phyloP scores from a whole-genome alignment of 35 echinoderm and acorn worm genomes.

The Stichopus chloronotus region DNA sequence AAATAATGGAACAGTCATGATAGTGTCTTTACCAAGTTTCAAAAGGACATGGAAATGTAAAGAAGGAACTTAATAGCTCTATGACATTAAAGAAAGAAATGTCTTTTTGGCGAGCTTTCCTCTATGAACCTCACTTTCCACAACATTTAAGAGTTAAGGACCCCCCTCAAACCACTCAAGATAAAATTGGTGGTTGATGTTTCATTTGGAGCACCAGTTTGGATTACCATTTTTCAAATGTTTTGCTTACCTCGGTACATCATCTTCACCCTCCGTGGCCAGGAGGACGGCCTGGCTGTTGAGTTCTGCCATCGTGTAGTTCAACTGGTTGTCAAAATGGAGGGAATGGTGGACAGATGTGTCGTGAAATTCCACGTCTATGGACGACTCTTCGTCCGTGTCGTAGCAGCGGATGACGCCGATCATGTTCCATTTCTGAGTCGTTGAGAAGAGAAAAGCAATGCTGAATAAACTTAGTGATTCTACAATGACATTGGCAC shows the following conservation, averaged over 20 bases:
- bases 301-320: slow-evolving; percentile 91
- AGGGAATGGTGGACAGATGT: slow-evolving; percentile 90
- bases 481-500: not conserved
- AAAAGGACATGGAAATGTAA: too few relatives aligned
- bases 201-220: too few relatives aligned
- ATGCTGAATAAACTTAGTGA: not conserved
- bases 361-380: slow-evolving; percentile 99
- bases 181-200: too few relatives aligned
- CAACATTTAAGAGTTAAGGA: too few relatives aligned
- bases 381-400: slow-evolving; percentile 91
- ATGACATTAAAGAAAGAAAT: too few relatives aligned
- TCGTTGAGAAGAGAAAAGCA: not conserved
- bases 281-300: slow-evolving; percentile 81
- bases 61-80: too few relatives aligned
- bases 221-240: too few relatives aligned
- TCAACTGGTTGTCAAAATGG: slow-evolving; percentile 91
- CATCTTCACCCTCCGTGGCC: slow-evolving; percentile 69
- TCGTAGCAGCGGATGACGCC: slow-evolving; percentile 89
- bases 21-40: too few relatives aligned
- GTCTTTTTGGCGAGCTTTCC: too few relatives aligned
- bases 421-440: slow-evolving; percentile 93
- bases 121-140: too few relatives aligned
- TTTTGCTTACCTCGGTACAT: slow-evolving; percentile 69
- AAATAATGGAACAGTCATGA: too few relatives aligned
- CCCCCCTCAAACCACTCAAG: too few relatives aligned